phyloP scores from a whole-genome alignment of 2,797 vertebrate species.

The Anolis apletophallus region DNA sequence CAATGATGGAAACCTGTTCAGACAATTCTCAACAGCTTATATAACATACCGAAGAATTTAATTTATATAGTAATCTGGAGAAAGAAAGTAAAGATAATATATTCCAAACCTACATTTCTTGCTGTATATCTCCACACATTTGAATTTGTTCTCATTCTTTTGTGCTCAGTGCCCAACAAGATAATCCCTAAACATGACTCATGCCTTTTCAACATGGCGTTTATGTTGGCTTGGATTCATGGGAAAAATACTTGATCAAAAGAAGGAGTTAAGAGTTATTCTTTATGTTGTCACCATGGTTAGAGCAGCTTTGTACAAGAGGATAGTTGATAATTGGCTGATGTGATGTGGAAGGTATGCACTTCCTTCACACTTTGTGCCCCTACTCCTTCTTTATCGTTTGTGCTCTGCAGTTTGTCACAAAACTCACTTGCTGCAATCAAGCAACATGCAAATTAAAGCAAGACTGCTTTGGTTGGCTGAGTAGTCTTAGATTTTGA shows the following conservation, averaged over 20 bases:
- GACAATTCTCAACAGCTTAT: neutral
- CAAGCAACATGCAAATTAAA: slow-evolving; percentile 15
- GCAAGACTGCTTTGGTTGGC: neutral
- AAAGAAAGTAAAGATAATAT: neutral
- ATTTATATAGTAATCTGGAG: neutral
- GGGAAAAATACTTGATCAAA: slow-evolving; percentile 8
- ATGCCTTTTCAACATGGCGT: slow-evolving; percentile 39
- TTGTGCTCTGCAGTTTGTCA: slow-evolving; percentile 52
- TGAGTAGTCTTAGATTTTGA: neutral
- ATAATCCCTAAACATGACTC: slow-evolving; percentile 39
- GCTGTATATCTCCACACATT: slow-evolving; percentile 16
- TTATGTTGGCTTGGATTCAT: slow-evolving; percentile 40
- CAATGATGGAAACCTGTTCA: neutral
- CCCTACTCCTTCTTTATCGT: slow-evolving; percentile 62
- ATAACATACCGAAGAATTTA: neutral
- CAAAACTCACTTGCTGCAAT: slow-evolving; percentile 43
- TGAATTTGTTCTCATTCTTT: slow-evolving; percentile 5
- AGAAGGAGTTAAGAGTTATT: slow-evolving; percentile 38
- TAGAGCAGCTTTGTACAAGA: slow-evolving; percentile 83
- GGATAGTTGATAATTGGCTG: slow-evolving; percentile 73
- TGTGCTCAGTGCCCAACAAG: slow-evolving; percentile 8
- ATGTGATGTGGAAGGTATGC: slow-evolving; percentile 88
- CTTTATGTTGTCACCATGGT: slow-evolving; percentile 79
- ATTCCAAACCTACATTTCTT: slow-evolving; percentile 28
- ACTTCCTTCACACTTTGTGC: slow-evolving; percentile 82